Conservation (phyloP, 2,888 invertebrate genomes). For the Malachius bipustulatus region DNA sequence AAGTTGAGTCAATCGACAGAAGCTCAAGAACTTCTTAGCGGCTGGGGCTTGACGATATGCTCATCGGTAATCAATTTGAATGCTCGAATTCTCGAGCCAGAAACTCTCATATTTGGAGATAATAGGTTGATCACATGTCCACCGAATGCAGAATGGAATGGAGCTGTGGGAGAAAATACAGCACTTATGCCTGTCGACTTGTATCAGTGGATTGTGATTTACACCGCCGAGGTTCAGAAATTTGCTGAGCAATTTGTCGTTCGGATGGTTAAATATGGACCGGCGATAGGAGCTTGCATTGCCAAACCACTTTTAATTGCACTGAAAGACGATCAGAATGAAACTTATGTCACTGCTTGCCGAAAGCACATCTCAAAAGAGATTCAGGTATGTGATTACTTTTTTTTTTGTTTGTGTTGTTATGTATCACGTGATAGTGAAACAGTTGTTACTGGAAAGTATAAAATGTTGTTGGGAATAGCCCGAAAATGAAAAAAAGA, state of each 20-base stretch:
- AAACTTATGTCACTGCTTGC: conserved; percentile 50
- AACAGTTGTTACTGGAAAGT: too few relatives aligned
- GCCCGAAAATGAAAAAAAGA: too few relatives aligned
- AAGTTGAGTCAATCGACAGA: conserved; percentile 48
- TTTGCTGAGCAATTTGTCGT: conserved; percentile 42
- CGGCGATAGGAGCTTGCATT: conserved; percentile 59
- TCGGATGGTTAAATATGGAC: conserved; percentile 38
- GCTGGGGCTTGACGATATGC: too few relatives aligned
- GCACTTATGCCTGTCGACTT: conserved; percentile 60
- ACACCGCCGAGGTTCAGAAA: conserved; percentile 55
- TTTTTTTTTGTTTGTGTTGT: too few relatives aligned
- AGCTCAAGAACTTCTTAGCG: conserved; percentile 52
- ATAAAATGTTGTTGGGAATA: too few relatives aligned
- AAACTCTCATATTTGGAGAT: conserved; percentile 57
- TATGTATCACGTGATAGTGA: too few relatives aligned
- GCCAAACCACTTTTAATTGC: conserved; percentile 44
- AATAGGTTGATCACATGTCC: conserved; percentile 43
- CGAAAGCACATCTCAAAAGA: conserved; percentile 45
- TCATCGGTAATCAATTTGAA: conserved; percentile 50
- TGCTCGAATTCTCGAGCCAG: conserved; percentile 53
- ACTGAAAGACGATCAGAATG: conserved; percentile 59
- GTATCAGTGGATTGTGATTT: conserved; percentile 60
- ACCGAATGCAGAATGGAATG: conserved; percentile 57
- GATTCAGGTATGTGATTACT: too few relatives aligned
- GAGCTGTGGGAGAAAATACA: conserved; percentile 45